phyloP scores from a whole-genome alignment of 2,888 invertebrate genomes.

The Leptinotarsa rubiginosa region DNA sequence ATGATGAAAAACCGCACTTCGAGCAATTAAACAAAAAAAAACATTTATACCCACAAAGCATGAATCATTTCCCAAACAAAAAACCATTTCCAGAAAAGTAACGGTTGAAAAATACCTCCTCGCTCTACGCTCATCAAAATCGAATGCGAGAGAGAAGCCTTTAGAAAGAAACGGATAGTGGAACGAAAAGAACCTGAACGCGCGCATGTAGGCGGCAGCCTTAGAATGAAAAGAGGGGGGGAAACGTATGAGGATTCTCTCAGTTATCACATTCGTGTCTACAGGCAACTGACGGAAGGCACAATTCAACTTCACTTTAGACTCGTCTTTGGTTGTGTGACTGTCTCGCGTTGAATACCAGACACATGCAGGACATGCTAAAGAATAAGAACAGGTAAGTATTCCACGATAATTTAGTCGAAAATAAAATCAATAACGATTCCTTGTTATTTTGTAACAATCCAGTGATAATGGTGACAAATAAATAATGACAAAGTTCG shows the following conservation, averaged over 20 bases:
- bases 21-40: constrained; percentile 1
- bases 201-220: constrained; percentile 13
- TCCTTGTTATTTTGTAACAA: not conserved
- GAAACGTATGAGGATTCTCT: not conserved
- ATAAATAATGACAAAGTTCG: not conserved
- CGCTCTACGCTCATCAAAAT: constrained; percentile 5
- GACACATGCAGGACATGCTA: not conserved
- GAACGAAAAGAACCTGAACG: not conserved
- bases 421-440: not conserved
- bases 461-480: not conserved
- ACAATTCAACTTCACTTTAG: not conserved
- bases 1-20: not conserved
- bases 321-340: constrained; percentile 10
- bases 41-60: not conserved
- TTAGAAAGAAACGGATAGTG: not conserved
- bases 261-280: not conserved
- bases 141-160: not conserved
- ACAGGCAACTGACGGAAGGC: too few relatives aligned
- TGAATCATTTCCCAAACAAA: not conserved
- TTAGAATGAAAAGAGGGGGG: constrained; percentile 11
- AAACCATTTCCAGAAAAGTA: constrained; percentile 12
- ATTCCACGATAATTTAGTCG: not conserved
- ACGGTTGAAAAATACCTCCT: not conserved
- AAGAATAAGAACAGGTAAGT: not conserved
- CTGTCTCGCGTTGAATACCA: not conserved